A percentile compares a stretch with the other conserved stretches of the same genome.
These are phyloP conservation scores for Fulmarus glacialis DNA, from an alignment of 2,113 vertebrate species.

Conservation along the genomic window DNA sequence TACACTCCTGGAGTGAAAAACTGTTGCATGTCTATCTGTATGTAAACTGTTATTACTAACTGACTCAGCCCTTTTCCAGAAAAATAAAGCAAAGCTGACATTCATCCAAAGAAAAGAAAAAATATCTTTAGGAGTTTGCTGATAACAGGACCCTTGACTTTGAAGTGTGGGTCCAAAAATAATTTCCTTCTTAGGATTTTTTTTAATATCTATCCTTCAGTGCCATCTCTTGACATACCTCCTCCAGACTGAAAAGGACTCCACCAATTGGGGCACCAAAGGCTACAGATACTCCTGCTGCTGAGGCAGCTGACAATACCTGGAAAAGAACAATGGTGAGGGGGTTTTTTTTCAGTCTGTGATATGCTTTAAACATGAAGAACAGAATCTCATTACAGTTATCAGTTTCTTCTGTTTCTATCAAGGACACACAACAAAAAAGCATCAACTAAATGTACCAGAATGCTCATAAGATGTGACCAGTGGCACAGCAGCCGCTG, in stretches of 20 bases:
- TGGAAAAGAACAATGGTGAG: slow-evolving; percentile 43
- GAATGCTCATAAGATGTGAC: neutral
- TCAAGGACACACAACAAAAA: neutral
- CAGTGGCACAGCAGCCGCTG: neutral
- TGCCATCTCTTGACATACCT: slow-evolving; percentile 76
- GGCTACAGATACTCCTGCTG: slow-evolving; percentile 96
- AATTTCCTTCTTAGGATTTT: neutral
- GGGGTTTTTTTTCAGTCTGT: neutral
- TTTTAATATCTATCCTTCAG: neutral
- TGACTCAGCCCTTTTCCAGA: neutral
- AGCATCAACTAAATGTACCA: neutral
- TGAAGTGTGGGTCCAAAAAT: neutral
- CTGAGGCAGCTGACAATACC: slow-evolving; percentile 97
- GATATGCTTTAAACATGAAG: neutral
- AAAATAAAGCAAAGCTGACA: neutral
- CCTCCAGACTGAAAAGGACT: slow-evolving; percentile 97
- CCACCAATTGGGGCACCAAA: slow-evolving; percentile 98
- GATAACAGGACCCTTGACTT: neutral
- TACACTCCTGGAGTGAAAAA: neutral
- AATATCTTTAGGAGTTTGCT: neutral
- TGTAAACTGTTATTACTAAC: neutral
- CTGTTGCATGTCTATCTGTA: neutral
- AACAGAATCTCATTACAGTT: neutral
- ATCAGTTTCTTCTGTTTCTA: neutral
- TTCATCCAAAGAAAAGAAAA: neutral